Conservation (phyloP, 1,140 invertebrate genomes). For the Zophobas morio region DNA sequence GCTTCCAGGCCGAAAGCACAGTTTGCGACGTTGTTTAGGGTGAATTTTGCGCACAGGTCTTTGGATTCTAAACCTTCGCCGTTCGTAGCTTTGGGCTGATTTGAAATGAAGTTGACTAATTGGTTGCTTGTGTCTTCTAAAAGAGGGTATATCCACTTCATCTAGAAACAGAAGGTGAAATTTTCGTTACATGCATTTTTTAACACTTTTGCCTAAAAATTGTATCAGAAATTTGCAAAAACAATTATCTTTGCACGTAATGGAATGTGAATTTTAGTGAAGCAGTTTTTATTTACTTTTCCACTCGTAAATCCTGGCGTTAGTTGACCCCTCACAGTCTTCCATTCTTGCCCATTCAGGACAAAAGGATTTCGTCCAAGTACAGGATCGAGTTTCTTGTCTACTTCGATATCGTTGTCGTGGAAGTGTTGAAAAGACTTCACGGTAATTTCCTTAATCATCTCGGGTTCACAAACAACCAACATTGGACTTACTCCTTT, state of each 20-base stretch:
- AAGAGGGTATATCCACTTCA: slow-evolving; percentile 61
- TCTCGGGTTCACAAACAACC: slow-evolving; percentile 66
- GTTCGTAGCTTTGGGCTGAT: slow-evolving; percentile 18
- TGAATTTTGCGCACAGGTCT: slow-evolving; percentile 52
- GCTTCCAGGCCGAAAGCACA: slow-evolving; percentile 59
- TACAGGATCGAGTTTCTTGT: slow-evolving; percentile 63
- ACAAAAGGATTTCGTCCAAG: slow-evolving; percentile 64
- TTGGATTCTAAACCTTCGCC: slow-evolving; percentile 50
- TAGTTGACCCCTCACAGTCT: slow-evolving; percentile 63
- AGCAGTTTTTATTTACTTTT: slow-evolving; percentile 58
- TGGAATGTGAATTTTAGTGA: too few species aligned
- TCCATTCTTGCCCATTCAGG: slow-evolving; percentile 64
- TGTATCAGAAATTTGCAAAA: slow-evolving; percentile 47
- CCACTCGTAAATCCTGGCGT: slow-evolving; percentile 66
- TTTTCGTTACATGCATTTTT: slow-evolving; percentile 23
- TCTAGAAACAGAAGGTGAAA: slow-evolving; percentile 58
- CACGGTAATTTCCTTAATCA: slow-evolving; percentile 67
- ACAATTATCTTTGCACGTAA: background rate
- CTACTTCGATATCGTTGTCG: slow-evolving; percentile 65
- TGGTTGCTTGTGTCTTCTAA: slow-evolving; percentile 47
- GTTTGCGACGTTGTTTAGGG: slow-evolving; percentile 56
- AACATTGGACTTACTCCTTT: slow-evolving; percentile 60
- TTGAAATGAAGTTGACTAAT: slow-evolving; percentile 50
- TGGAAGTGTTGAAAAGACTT: slow-evolving; percentile 69
- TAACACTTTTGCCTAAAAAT: background rate